Evolutionary conservation across 2,113 vertebrate genomes (phyloP).

Genomic region (Neopipo cinnamomea): DNA sequence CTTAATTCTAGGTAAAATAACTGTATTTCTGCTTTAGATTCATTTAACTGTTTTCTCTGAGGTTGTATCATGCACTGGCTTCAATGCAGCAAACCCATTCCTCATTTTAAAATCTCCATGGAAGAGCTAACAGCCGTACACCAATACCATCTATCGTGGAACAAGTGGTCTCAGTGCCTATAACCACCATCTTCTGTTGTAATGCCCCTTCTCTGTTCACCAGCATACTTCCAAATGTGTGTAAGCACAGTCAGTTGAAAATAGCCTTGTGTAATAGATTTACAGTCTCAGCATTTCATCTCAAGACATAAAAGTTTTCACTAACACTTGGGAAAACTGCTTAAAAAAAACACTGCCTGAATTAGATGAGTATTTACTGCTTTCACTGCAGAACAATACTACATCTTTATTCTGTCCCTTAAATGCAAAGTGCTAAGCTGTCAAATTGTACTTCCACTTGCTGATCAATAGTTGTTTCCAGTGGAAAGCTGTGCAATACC

Average conservation of each 20-base stretch:
- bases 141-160: background rate
- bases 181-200: background rate
- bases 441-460: background rate
- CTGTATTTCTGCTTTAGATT: background rate
- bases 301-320: background rate
- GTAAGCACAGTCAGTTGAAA: background rate
- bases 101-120: background rate
- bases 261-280: background rate
- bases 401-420: background rate
- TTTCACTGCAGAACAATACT: background rate
- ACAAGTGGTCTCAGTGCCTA: background rate
- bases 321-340: background rate
- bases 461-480: background rate
- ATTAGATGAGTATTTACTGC: background rate
- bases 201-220: background rate
- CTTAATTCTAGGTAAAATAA: background rate
- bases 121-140: background rate
- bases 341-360: background rate
- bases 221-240: background rate
- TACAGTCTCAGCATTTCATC: background rate
- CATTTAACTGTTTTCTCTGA: background rate
- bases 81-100: background rate
- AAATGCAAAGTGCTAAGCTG: background rate
- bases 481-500: background rate
- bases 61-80: background rate